Conservation (phyloP, 1,140 invertebrate genomes). For the Hyles euphorbiae region DNA sequence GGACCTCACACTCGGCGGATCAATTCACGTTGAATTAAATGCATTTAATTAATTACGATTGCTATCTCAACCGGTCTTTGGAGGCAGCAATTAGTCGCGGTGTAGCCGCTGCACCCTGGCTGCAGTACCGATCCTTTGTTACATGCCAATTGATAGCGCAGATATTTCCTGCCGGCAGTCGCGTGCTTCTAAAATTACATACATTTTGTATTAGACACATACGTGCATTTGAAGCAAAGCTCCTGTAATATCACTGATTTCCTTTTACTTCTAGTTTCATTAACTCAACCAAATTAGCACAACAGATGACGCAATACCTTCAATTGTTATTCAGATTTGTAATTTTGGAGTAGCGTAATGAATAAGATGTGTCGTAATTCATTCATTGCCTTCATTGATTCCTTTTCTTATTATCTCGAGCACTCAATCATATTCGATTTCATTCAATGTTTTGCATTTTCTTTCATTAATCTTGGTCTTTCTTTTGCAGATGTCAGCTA, state of each 20-base stretch:
- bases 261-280: too few relatives aligned
- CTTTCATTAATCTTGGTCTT: slow-evolving; percentile 15
- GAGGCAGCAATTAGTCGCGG: slow-evolving; percentile 35
- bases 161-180: slow-evolving; percentile 12
- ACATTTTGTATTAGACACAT: not conserved
- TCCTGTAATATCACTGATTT: too few relatives aligned
- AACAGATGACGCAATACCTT: too few relatives aligned
- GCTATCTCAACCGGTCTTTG: slow-evolving; percentile 37
- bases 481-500: slow-evolving; percentile 89
- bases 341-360: too few relatives aligned
- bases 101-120: not conserved
- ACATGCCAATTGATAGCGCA: slow-evolving; percentile 21
- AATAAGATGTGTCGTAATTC: too few relatives aligned
- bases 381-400: too few relatives aligned
- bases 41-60: slow-evolving; percentile 58
- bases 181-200: slow-evolving; percentile 13
- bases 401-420: too few relatives aligned
- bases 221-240: too few relatives aligned
- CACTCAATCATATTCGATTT: too few relatives aligned
- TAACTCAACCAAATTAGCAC: too few relatives aligned
- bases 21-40: slow-evolving; percentile 51
- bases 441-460: too few relatives aligned
- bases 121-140: slow-evolving; percentile 22
- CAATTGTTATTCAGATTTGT: too few relatives aligned
- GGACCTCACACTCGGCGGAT: slow-evolving; percentile 49